Conservation (phyloP, 1,140 invertebrate genomes). For the Neodiprion lecontei region DNA sequence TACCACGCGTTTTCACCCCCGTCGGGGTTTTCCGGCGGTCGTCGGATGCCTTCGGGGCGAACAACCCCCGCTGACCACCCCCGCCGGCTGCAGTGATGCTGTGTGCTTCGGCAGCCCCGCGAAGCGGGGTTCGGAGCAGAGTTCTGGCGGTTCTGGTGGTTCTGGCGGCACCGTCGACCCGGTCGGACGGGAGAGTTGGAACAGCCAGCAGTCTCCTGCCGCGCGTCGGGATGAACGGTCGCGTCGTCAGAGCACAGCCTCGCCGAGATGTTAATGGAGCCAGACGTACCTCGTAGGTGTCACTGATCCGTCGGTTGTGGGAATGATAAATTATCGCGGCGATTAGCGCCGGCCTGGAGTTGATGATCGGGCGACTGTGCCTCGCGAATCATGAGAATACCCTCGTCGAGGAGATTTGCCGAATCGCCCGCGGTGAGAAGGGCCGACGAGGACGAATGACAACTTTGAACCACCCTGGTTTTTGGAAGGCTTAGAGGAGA, state of each 20-base stretch:
- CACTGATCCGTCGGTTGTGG: no score
- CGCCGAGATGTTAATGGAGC: neutral
- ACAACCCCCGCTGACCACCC: neutral
- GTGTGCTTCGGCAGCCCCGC: conserved; percentile 2
- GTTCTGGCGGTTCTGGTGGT: conserved; percentile 2
- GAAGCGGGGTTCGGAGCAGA: neutral
- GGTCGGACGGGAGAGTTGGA: conserved; percentile 3
- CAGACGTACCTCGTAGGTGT: neutral
- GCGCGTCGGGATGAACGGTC: conserved; percentile 6
- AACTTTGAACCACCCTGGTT: no score
- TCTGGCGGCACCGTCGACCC: conserved; percentile 6
- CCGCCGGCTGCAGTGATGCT: neutral
- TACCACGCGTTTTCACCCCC: neutral
- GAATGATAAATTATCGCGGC: no score
- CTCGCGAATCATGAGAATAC: no score
- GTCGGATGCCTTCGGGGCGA: neutral
- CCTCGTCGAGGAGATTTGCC: no score
- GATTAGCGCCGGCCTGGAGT: no score
- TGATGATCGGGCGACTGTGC: no score
- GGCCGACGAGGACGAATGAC: no score
- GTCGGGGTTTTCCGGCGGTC: neutral
- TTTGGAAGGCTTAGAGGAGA: no score
- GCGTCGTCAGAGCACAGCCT: neutral
- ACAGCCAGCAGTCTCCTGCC: neutral
- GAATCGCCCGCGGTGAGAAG: no score